Evolutionary conservation across 2,113 vertebrate genomes (phyloP).

Genomic region (Podiceps cristatus): DNA sequence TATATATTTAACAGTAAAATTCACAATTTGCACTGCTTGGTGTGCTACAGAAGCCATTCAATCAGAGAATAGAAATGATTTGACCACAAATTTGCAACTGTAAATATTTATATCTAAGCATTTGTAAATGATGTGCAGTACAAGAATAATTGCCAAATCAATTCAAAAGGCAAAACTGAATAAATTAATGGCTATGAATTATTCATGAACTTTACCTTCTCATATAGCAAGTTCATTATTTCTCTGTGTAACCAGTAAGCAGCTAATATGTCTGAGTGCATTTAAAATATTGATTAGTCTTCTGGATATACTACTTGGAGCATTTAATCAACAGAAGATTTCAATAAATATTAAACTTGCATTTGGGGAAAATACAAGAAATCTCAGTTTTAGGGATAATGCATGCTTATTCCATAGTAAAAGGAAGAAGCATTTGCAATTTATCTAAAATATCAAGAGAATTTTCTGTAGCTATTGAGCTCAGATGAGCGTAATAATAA

Average conservation of each 20-base stretch:
- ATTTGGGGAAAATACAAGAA: slow-evolving; percentile 12
- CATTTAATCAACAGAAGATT: slow-evolving; percentile 58
- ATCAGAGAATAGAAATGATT: slow-evolving; percentile 29
- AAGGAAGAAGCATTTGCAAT: background rate
- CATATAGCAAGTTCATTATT: slow-evolving; percentile 53
- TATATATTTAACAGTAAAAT: slow-evolving; percentile 30
- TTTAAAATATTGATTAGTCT: slow-evolving; percentile 57
- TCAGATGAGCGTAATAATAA: background rate
- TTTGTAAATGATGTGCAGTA: slow-evolving; percentile 48
- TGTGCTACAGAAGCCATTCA: slow-evolving; percentile 35
- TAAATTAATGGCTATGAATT: slow-evolving; percentile 64
- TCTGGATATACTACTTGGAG: slow-evolving; percentile 21
- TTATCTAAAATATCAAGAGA: slow-evolving; percentile 5
- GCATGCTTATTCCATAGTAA: background rate
- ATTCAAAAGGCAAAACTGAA: slow-evolving; percentile 65
- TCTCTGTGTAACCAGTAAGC: slow-evolving; percentile 21
- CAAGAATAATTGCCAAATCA: slow-evolving; percentile 64
- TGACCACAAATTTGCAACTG: slow-evolving; percentile 57
- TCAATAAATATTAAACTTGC: slow-evolving; percentile 42
- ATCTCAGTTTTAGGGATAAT: background rate
- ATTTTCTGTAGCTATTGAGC: background rate
- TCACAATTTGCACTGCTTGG: slow-evolving; percentile 20
- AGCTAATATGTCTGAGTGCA: slow-evolving; percentile 46
- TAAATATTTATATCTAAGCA: slow-evolving; percentile 68
- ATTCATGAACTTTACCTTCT: slow-evolving; percentile 53